Evolutionary conservation across 2,113 vertebrate species (phyloP).

Genomic region (Pholis gunnellus): DNA sequence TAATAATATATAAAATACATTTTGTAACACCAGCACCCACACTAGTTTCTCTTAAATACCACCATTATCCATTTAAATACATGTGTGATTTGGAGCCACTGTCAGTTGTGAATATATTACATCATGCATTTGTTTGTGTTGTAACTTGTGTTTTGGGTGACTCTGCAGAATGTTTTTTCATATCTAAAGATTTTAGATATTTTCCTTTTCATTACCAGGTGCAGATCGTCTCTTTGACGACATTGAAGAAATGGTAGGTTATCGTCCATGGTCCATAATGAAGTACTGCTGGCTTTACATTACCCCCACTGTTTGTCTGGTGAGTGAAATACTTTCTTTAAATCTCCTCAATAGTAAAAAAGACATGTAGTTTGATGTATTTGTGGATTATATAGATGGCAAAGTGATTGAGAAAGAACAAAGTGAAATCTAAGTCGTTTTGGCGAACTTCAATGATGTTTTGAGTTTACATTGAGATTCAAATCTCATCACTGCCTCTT

Average conservation of each 20-base stretch:
- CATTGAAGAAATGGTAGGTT: slow-evolving; percentile 81
- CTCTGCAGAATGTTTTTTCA: neutral
- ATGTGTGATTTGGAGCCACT: neutral
- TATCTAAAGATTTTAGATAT: neutral
- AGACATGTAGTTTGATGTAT: neutral
- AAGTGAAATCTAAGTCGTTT: neutral
- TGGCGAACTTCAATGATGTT: neutral
- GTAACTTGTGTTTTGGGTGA: neutral
- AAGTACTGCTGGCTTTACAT: slow-evolving; percentile 80
- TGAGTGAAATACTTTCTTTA: slow-evolving; percentile 53
- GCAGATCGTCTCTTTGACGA: slow-evolving; percentile 80
- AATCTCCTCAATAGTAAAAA: neutral
- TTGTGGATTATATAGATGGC: neutral
- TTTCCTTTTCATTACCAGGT: slow-evolving; percentile 56
- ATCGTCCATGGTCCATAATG: slow-evolving; percentile 73
- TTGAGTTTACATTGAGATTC: neutral
- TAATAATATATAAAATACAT: neutral
- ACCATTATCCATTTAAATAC: neutral
- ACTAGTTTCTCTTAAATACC: neutral
- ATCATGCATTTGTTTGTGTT: slow-evolving; percentile 12
- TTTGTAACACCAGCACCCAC: neutral
- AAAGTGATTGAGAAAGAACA: neutral
- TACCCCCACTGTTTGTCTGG: slow-evolving; percentile 77
- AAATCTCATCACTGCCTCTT: neutral
- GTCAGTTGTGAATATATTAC: neutral